phyloP scores from a whole-genome alignment of 2,113 vertebrate genomes.

The Neopipo cinnamomea region DNA sequence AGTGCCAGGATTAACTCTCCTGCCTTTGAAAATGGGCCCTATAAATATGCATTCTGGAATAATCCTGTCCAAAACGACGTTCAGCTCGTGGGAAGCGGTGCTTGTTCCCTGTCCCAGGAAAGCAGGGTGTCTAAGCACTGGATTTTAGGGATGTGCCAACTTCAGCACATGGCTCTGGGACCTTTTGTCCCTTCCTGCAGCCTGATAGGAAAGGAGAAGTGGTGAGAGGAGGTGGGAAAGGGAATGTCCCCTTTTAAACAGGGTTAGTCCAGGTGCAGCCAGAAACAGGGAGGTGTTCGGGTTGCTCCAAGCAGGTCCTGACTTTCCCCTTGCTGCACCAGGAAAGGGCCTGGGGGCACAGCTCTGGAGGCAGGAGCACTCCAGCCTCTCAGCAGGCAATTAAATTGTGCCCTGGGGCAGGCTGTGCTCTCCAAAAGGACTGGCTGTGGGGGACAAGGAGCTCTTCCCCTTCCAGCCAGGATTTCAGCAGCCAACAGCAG shows the following conservation, averaged over 20 bases:
- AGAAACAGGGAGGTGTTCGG: background rate
- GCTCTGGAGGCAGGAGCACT: background rate
- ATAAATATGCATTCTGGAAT: background rate
- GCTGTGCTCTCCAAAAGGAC: background rate
- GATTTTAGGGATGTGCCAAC: background rate
- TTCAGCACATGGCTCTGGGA: rapidly evolving
- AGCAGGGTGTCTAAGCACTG: background rate
- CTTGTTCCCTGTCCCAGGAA: background rate
- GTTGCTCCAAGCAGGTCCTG: background rate
- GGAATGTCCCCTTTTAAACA: background rate
- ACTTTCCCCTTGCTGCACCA: background rate
- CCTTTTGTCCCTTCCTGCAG: background rate
- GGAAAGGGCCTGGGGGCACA: background rate
- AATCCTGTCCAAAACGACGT: background rate
- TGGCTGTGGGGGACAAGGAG: background rate
- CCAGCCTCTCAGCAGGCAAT: constrained; percentile 4
- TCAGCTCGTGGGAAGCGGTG: background rate
- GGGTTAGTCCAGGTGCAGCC: background rate
- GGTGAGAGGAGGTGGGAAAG: background rate
- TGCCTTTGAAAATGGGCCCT: background rate
- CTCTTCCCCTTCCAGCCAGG: background rate
- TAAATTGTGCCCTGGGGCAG: background rate
- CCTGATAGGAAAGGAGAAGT: background rate
- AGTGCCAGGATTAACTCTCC: background rate
- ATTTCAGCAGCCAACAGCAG: background rate